Conservation (phyloP, 2,888 invertebrate genomes). For the Aphodius granarius region DNA sequence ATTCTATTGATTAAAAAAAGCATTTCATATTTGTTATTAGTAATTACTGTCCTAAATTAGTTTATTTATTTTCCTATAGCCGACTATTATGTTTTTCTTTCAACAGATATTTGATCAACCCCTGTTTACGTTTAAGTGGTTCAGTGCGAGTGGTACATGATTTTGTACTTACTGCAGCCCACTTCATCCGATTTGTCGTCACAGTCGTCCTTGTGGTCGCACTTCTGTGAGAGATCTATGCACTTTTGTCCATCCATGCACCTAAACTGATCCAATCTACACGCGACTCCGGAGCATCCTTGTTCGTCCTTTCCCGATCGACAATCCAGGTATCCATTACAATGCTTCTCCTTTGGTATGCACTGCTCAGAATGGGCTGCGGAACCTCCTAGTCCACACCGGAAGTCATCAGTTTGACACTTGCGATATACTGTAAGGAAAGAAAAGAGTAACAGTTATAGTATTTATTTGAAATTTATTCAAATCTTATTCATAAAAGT, state of each 20-base stretch:
- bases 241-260: slow-evolving; percentile 81
- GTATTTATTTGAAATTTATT: neutral
- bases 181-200: slow-evolving; percentile 89
- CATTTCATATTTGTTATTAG: too few relatives aligned
- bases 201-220: slow-evolving; percentile 90
- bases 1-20: too few relatives aligned
- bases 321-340: slow-evolving; percentile 90
- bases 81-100: neutral
- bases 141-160: neutral
- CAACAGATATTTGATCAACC: neutral
- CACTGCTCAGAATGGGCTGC: slow-evolving; percentile 72
- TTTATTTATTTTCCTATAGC: too few relatives aligned
- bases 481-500: neutral
- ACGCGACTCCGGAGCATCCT: slow-evolving; percentile 70
- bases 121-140: neutral
- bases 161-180: slow-evolving; percentile 74
- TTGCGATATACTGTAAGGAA: slow-evolving; percentile 77
- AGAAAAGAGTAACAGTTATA: slow-evolving; percentile 10
- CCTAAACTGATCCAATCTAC: slow-evolving; percentile 83
- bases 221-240: slow-evolving; percentile 74
- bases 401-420: slow-evolving; percentile 85
- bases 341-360: slow-evolving; percentile 84
- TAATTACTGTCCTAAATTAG: too few relatives aligned
- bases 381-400: slow-evolving; percentile 75
- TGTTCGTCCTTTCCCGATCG: slow-evolving; percentile 81